Conservation (phyloP, 2,888 invertebrate genomes). For the Linnaemya tessellans region DNA sequence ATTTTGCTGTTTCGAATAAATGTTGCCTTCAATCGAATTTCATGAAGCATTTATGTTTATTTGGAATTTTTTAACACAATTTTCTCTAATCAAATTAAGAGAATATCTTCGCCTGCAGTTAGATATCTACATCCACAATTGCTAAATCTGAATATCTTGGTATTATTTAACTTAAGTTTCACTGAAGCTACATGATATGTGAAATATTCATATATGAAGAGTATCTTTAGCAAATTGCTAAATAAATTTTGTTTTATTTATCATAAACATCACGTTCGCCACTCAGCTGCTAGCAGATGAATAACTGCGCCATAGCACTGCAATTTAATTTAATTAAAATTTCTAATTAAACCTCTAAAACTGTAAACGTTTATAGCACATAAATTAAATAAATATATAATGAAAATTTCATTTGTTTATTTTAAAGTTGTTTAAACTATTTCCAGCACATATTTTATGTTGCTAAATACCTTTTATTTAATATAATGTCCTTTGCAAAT, state of each 20-base stretch:
- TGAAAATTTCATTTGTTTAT: neutral
- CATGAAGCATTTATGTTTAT: no score
- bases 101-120: neutral
- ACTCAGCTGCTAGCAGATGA: neutral
- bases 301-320: neutral
- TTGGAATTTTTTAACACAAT: neutral
- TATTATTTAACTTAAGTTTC: neutral
- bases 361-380: neutral
- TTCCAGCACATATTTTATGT: neutral
- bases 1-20: neutral
- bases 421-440: neutral
- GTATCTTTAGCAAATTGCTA: neutral
- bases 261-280: neutral
- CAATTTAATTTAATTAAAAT: constrained; percentile 23
- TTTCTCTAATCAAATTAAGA: neutral
- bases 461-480: neutral
- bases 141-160: neutral
- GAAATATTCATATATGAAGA: neutral
- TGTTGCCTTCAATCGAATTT: no score
- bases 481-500: neutral
- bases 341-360: constrained; percentile 25
- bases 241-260: constrained; percentile 7
- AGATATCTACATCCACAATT: neutral
- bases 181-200: neutral
- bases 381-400: neutral